A percentile compares a stretch with the other conserved stretches of the same genome.
phyloP scores from a whole-genome alignment of 2,797 vertebrate genomes.

The Heterohyrax brucei region DNA sequence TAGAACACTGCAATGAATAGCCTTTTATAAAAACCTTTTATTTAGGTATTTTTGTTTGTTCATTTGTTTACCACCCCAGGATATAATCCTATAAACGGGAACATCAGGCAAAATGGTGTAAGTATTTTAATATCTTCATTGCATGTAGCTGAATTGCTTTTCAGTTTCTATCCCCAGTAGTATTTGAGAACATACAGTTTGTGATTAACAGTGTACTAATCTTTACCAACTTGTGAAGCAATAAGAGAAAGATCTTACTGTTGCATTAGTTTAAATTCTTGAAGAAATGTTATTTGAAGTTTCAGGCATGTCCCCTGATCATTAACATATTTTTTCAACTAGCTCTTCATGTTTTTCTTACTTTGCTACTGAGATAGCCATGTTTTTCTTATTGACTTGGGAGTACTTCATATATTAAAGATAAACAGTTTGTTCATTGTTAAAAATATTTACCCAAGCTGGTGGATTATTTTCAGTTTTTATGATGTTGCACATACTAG shows the following conservation, averaged over 20 bases:
- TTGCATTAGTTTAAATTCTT: constrained; percentile 61
- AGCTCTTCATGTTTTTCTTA: neutral
- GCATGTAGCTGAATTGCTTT: constrained; percentile 14
- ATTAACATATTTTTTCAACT: constrained; percentile 25
- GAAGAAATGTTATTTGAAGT: neutral
- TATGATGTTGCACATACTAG: constrained; percentile 42
- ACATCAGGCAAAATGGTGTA: neutral
- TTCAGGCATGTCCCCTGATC: constrained; percentile 18
- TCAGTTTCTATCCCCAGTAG: neutral
- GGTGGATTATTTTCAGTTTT: constrained; percentile 8
- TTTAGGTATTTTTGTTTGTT: constrained; percentile 48
- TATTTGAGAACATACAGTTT: neutral
- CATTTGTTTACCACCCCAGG: constrained; percentile 1
- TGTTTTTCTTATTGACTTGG: neutral
- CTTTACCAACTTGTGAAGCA: constrained; percentile 6
- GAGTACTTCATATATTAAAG: neutral
- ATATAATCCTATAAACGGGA: constrained; percentile 68
- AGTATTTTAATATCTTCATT: neutral
- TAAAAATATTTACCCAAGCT: neutral
- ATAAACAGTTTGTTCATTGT: neutral
- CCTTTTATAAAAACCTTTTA: constrained; percentile 35
- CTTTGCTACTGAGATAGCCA: constrained; percentile 8
- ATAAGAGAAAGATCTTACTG: neutral
- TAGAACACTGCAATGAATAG: constrained; percentile 13
- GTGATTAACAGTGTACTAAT: constrained; percentile 35